Evolutionary conservation across 2,888 invertebrate species (phyloP).

Genomic region (Lasioglossum vierecki): DNA sequence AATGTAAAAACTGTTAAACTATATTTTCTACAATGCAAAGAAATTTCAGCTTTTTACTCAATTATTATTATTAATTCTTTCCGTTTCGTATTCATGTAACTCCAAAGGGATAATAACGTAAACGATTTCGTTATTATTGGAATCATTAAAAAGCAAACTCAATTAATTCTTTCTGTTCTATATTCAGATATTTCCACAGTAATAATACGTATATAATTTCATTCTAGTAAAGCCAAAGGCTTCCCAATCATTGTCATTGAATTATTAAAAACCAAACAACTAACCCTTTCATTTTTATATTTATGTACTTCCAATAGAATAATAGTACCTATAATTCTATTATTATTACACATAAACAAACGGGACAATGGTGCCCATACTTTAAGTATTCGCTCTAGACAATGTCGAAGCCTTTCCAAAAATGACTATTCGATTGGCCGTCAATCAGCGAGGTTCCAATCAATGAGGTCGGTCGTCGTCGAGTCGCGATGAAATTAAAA

Average conservation of each 20-base stretch:
- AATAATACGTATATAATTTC: no score
- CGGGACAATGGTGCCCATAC: not conserved
- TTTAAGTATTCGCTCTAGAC: not conserved
- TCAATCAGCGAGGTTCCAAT: slow-evolving; percentile 1
- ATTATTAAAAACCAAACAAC: no score
- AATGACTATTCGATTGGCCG: not conserved
- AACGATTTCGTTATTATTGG: no score
- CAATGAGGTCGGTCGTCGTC: not conserved
- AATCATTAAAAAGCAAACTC: no score
- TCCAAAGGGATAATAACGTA: not conserved
- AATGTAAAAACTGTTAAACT: no score
- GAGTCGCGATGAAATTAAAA: not conserved
- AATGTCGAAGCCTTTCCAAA: not conserved
- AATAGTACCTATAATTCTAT: not conserved
- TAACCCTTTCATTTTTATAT: no score
- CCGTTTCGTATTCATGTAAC: not conserved
- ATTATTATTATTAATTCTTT: no score
- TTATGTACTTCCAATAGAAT: no score
- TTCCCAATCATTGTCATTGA: no score
- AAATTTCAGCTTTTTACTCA: not conserved
- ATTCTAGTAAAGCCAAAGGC: no score
- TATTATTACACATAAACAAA: not conserved
- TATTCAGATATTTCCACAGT: no score
- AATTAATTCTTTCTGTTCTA: no score
- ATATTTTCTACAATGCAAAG: not conserved